phyloP scores from a whole-genome alignment of 1,140 invertebrate species.

The Panulirus ornatus region DNA sequence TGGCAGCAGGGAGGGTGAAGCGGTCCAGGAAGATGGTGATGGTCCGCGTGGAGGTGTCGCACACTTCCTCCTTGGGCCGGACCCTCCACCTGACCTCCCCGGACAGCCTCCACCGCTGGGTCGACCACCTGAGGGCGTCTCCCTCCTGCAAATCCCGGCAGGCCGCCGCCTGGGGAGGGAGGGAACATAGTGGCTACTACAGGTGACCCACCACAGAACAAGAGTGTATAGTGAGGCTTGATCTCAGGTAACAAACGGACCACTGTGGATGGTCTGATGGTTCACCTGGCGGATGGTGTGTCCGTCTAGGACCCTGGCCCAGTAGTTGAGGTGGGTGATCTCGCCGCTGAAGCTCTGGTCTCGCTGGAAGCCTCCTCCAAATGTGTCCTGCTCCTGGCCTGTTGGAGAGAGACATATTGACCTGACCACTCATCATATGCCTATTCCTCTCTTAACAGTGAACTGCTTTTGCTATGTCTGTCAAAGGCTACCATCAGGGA shows the following conservation, averaged over 20 bases:
- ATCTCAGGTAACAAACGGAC: too few species aligned
- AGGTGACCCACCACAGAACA: too few species aligned
- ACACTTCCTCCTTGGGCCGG: neutral
- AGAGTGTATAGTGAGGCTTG: too few species aligned
- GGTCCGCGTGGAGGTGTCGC: neutral
- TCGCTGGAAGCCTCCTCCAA: slow-evolving; percentile 54
- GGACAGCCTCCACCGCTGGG: slow-evolving; percentile 28
- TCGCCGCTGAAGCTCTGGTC: slow-evolving; percentile 67
- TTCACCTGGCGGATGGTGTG: slow-evolving; percentile 20
- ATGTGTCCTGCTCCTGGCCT: slow-evolving; percentile 63
- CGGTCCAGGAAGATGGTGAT: slow-evolving; percentile 49
- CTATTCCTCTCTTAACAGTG: too few species aligned
- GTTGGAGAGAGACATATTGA: too few species aligned
- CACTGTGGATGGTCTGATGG: too few species aligned
- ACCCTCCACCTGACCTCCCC: slow-evolving; percentile 47
- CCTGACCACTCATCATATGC: too few species aligned
- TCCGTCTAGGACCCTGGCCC: slow-evolving; percentile 15
- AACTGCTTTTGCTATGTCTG: too few species aligned
- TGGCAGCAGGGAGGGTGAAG: slow-evolving; percentile 27
- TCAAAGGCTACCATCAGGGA: too few species aligned
- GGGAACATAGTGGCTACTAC: too few species aligned
- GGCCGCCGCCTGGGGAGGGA: slow-evolving; percentile 18
- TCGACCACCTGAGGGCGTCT: slow-evolving; percentile 36
- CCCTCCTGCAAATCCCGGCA: slow-evolving; percentile 31
- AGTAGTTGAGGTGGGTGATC: slow-evolving; percentile 59